These are phyloP conservation scores for Hoplostethus mediterraneus DNA, from an alignment of 2,797 vertebrate species.

Conservation along the genomic window DNA sequence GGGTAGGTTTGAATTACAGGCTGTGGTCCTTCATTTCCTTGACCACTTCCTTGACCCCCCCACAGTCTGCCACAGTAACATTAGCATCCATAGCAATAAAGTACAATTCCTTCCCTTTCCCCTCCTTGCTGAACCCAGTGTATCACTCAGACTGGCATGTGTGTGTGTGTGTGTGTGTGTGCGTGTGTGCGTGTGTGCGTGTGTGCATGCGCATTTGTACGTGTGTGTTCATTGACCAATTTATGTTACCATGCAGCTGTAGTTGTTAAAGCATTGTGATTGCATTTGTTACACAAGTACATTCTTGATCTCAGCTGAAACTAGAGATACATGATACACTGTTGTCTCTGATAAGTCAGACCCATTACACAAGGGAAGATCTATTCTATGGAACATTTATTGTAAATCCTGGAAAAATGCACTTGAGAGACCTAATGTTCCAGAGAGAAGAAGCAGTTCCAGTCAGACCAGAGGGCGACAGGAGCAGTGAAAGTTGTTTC, in stretches of 20 bases:
- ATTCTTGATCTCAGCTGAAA: conserved; percentile 47
- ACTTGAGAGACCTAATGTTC: conserved; percentile 49
- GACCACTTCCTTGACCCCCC: background rate
- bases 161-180: background rate
- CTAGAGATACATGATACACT: conserved; percentile 45
- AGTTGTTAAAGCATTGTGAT: conserved; percentile 43
- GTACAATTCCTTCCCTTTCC: conserved; percentile 36
- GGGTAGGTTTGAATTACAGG: conserved; percentile 28
- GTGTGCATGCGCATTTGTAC: background rate
- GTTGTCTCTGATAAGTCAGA: conserved; percentile 44
- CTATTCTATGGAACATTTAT: conserved; percentile 33
- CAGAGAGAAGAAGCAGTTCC: conserved; percentile 36
- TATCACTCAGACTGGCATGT: conserved; percentile 69
- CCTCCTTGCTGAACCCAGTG: conserved; percentile 53
- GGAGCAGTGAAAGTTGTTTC: conserved; percentile 38
- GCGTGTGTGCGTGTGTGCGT: conserved; percentile 17
- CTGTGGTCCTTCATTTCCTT: conserved; percentile 37
- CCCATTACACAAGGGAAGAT: conserved; percentile 44
- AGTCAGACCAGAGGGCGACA: conserved; percentile 40
- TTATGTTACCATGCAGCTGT: conserved; percentile 31
- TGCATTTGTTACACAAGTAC: conserved; percentile 40
- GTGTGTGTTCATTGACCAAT: background rate
- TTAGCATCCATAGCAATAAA: conserved; percentile 58
- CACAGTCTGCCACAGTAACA: conserved; percentile 8
- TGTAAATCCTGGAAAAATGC: conserved; percentile 59